Percentiles rank a stretch among this genome's conserved stretches.
Conservation (phyloP, 2,888 invertebrate genomes). For the Oscheius sp. region DNA sequence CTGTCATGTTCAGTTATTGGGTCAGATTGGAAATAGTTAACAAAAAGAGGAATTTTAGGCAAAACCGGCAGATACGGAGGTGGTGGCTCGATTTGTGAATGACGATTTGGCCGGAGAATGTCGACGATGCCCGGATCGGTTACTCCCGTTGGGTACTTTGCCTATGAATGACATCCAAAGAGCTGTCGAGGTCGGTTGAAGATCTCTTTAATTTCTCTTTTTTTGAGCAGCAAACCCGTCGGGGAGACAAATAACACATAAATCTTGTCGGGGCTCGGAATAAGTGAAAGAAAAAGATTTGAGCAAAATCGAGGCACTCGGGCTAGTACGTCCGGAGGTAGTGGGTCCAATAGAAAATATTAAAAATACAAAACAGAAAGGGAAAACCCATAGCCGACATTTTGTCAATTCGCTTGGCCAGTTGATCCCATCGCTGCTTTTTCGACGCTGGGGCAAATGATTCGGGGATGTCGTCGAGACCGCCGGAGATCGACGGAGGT, state of each 20-base stretch:
- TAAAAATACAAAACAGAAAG: slow-evolving; percentile 73
- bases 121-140: slow-evolving; percentile 74
- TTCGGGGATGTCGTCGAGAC: slow-evolving; percentile 33
- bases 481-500: slow-evolving; percentile 41
- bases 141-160: slow-evolving; percentile 77
- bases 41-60: too few species aligned
- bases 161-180: slow-evolving; percentile 77
- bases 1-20: slow-evolving; percentile 79
- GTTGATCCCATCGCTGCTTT: slow-evolving; percentile 58
- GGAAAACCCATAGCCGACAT: slow-evolving; percentile 68
- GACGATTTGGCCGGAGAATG: slow-evolving; percentile 77
- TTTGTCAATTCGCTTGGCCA: slow-evolving; percentile 70
- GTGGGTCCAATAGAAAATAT: slow-evolving; percentile 75
- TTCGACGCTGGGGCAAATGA: slow-evolving; percentile 32
- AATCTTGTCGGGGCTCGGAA: slow-evolving; percentile 15
- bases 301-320: slow-evolving; percentile 6
- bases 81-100: slow-evolving; percentile 76
- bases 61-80: slow-evolving; percentile 76
- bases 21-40: slow-evolving; percentile 70
- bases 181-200: slow-evolving; percentile 73
- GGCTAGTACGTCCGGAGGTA: slow-evolving; percentile 61
- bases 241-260: not conserved
- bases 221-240: slow-evolving; percentile 25
- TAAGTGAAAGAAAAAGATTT: not conserved
- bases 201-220: slow-evolving; percentile 6